A percentile compares a stretch with the other conserved stretches of the same genome.
Conservation (phyloP, 2,113 vertebrate species). For the Macaca fascicularis region T2T-MFA8v1.1 NC_088391.1:16431501-16432000, state of each 20-base stretch:
- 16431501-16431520: background rate
- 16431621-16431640: background rate
- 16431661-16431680: background rate
- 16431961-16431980: background rate
- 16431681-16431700: background rate
- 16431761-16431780: background rate
- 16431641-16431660: background rate
- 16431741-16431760: background rate
- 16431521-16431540: background rate
- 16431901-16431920: background rate
- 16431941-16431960: background rate
- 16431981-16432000: background rate
- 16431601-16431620: background rate
- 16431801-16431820: no score
- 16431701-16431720: background rate
- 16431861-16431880: background rate
- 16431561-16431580: background rate
- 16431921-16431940: background rate
- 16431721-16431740: background rate
- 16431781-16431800: no score
- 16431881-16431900: background rate
- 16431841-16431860: fast-evolving
- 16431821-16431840: fast-evolving
- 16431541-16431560: background rate
- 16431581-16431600: background rate